Percentiles rank a stretch among this genome's conserved stretches.
These are phyloP conservation scores for Falco naumanni DNA, from an alignment of 2,797 vertebrate genomes.

Conservation along the genomic window DNA sequence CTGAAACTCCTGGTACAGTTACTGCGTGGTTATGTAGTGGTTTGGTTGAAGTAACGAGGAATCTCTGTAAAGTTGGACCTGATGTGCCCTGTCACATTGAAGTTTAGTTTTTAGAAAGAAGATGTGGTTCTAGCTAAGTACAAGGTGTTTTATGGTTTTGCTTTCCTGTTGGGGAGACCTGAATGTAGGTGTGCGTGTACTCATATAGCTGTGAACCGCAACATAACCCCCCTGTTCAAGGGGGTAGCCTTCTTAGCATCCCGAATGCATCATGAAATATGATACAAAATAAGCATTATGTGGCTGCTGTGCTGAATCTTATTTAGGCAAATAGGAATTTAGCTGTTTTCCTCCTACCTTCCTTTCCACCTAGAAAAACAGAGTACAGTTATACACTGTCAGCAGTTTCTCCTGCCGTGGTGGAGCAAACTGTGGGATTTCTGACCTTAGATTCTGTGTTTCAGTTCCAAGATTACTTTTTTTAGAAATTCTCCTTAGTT, in stretches of 20 bases:
- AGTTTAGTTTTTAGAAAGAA: not conserved
- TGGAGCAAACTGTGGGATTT: not conserved
- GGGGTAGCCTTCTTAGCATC: not conserved
- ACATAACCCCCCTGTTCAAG: not conserved
- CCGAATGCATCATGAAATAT: not conserved
- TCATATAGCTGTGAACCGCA: not conserved
- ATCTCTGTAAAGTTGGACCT: not conserved
- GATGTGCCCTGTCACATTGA: not conserved
- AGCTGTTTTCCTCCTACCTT: not conserved
- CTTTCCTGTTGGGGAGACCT: not conserved
- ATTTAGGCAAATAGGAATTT: not conserved
- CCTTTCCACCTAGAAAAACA: not conserved
- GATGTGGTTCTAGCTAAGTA: not conserved
- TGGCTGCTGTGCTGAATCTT: not conserved
- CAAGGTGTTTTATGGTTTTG: not conserved
- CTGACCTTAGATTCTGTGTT: not conserved
- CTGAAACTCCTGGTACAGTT: not conserved
- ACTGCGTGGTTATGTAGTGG: not conserved
- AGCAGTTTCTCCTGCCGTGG: not conserved
- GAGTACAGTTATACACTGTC: not conserved
- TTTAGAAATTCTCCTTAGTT: not conserved
- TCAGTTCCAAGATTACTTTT: slow-evolving; percentile 2
- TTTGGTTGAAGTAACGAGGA: not conserved
- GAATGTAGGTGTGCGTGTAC: not conserved
- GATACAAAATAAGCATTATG: not conserved